Evolutionary conservation across 2,888 invertebrate species (phyloP), one percentile per base, ranked within the genome.

Genomic region (Lissocephala sabroskyi): DNA sequence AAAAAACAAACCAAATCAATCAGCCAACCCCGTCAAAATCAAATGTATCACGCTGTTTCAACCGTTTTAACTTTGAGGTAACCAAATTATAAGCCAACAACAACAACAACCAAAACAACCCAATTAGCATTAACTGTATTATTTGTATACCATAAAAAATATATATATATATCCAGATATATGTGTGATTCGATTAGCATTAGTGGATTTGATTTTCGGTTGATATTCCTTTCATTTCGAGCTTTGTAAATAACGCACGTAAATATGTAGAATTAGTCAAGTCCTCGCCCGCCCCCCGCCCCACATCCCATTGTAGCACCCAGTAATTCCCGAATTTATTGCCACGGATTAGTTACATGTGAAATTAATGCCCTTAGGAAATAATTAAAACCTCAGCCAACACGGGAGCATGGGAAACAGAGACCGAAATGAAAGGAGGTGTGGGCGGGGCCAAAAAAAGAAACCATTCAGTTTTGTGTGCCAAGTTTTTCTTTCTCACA

Each of bases 31-130:
- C 81, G 83, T 78, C 79, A 83, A 89, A 94, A 94, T 89, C 94
- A 94, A 91, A 94, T 95, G 94, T 95, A 94, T 91, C 94, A 94
- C 89, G 95, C 95, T 86, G 95, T 95, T 85, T 95, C 94, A 79
- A 93, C 95, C 86, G 94, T 95, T 86, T 94, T 95, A 88, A 92
- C 94, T 82, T 92, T 95, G 92, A 93, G 93, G 93, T 93, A 92
- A 91, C 73, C 65, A 54, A 68, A 65, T 56, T 53, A 48, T 63
- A 56, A 17, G 32, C 23, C 35, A 28, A 14, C 13, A 9, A 36
- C 18, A 41, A 35, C 13, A 42, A 37, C 46, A 51, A 43, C 23
- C 7, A 52, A 48, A 49, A 74, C 65, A 45, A 45, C 49, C 49
- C 29, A 18, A 14, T 41, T 41, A 54, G 44, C 56, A 54, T 28